Base-by-base conservation (phyloP, 2,888 invertebrate genomes). In the Epiblema foenella region DNA sequence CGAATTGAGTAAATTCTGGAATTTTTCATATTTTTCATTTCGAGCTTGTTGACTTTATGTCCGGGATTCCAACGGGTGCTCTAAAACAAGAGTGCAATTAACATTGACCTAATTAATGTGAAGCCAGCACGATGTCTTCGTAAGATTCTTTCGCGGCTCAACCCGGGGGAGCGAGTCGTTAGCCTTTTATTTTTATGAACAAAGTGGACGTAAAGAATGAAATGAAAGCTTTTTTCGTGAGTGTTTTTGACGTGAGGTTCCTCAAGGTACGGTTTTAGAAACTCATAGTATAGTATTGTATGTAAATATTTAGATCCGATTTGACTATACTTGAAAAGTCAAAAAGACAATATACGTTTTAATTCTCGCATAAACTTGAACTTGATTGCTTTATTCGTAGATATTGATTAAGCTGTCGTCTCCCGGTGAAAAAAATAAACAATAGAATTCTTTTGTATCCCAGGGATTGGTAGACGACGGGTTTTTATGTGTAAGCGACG, bases 71-170 rank as follows among this genome's bases (percentile, higher is more conserved):
- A 51, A 64, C 56, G 58, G 69, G 69, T 58, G 39, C 64, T 17
- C 58, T 69, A 69, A 64, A 69, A 64, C 64, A 69, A 69, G 58
- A 69, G 57, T 69, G 63, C 64, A 69, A 69, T 69, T 69, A 69
- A 69, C 69, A 69, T 69, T 69, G 69, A 69, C 69, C 69, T 64
- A 69, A 69, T 69, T 69, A 69, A 69, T 64, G 60, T 58, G 64
- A 57, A 64, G 63, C 64, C 64, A 37, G 63, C 64, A 64, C 57
- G 54, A 52, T 54, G 64, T 64, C 52, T 64, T 64, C 39, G 69
- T 33, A 42, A 64, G 64, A 69, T 69, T 64, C 69, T 57, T 69
- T 58, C 64, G 20, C 57, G 64, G 24, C 58, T 54, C 57, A 39
- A 51, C 49, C 58, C 58, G 18, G n/a, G 57, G 63, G 57, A 57